Evolutionary conservation across 2,888 invertebrate species (phyloP), one percentile per base, ranked within the genome.

Genomic region (Helobdella robusta): DNA sequence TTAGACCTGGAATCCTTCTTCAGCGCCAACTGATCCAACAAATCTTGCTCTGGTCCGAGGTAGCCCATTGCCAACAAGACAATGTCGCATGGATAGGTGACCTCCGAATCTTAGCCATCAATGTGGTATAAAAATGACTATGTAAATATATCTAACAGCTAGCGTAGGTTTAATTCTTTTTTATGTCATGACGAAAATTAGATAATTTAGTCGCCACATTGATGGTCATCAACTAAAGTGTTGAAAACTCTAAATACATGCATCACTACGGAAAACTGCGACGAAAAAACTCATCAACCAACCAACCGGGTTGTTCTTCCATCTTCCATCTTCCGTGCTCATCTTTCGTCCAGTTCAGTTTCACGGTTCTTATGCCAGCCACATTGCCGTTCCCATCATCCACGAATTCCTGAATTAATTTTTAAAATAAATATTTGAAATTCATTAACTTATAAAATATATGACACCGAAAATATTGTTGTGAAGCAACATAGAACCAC

Each of bases 11-110:
- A 86, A 81, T 98, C 97, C 74, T 91, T 82, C 48, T 89, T 87
- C 48, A 94, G 81, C 54, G 83, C 83, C 66, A 85, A 72, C 77
- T 97, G 89, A 72, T 86, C 85, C 59, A 91, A 87, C 64, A 97
- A 86, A 68, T 87, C 86, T 75, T 89, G 84, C 82, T 97, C 95
- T 0, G 95, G 95, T 0, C 95, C 95, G 68, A 94, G 82, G 84
- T 98, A 98, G 74, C 98, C 98, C 97, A 98, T 97, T 2, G 98
- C 98, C 60, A 98, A 84, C 69, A 98, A 83, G 65, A 95, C 90
- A 69, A 98, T 83, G 78, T 98, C 92, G 64, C 91, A 89, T 72
- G 87, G 85, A 82, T 85, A 91, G 34, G 87, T 83, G 81, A 84
- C 72, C 72, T 78, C 77, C 40, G 77, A 74, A 5, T 71, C 78